These are phyloP conservation scores for Polydesmus complanatus DNA, from an alignment of 2,888 invertebrate genomes.

Conservation along the genomic window DNA sequence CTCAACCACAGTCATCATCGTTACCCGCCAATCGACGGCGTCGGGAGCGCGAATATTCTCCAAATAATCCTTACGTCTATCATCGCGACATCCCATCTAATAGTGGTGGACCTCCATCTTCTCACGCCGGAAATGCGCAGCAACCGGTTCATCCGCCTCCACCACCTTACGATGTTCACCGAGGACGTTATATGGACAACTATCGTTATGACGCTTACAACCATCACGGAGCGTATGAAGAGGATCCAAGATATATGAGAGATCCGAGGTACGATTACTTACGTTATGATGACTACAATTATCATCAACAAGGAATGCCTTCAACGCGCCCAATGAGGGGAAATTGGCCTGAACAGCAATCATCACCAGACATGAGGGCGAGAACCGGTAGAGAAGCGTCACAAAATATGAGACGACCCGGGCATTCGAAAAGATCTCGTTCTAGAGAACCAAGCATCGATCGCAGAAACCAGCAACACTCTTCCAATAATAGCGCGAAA, in stretches of 20 bases:
- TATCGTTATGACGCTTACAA: constrained; percentile 2
- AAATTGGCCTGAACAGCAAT: neutral
- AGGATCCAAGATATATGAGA: constrained; percentile 1
- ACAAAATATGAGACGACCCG: neutral
- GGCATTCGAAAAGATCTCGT: neutral
- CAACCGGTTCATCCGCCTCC: neutral
- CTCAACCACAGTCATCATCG: neutral
- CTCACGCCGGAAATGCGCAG: neutral
- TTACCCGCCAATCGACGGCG: constrained; percentile 1
- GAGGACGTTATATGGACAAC: constrained; percentile 6
- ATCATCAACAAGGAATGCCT: neutral
- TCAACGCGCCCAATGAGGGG: neutral
- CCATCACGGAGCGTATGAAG: constrained; percentile 1
- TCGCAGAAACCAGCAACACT: neutral
- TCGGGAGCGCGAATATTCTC: neutral
- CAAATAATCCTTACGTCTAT: neutral
- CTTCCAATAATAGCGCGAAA: neutral
- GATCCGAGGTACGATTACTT: constrained; percentile 10
- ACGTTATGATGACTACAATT: constrained; percentile 12
- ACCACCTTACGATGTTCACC: neutral
- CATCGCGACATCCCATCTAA: neutral
- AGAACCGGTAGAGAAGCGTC: neutral
- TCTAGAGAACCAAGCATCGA: neutral
- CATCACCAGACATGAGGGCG: neutral
- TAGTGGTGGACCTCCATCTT: neutral